Evolutionary conservation across 2,113 vertebrate genomes (phyloP).

Genomic region (Anhinga anhinga): DNA sequence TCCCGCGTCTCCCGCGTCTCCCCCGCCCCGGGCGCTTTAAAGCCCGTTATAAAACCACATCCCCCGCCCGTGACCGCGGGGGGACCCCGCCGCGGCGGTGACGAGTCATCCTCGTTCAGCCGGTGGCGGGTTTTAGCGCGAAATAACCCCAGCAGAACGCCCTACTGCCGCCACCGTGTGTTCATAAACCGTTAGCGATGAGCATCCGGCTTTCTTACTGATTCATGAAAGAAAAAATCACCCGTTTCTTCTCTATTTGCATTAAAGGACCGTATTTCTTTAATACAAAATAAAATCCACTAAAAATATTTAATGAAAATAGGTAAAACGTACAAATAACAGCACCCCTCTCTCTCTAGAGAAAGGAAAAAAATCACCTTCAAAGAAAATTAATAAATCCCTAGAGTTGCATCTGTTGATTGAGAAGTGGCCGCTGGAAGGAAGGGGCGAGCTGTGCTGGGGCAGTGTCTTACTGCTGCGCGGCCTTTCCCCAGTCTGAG

Average conservation of each 20-base stretch:
- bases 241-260: not conserved
- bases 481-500: fast-evolving
- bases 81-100: not conserved
- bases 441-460: fast-evolving
- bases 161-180: fast-evolving
- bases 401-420: not conserved
- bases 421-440: fast-evolving
- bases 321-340: not conserved
- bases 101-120: not conserved
- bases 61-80: too few relatives aligned
- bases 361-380: not conserved
- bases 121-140: fast-evolving
- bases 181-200: fast-evolving
- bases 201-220: too few relatives aligned
- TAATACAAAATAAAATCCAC: not conserved
- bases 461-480: fast-evolving
- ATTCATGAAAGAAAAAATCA: not conserved
- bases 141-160: fast-evolving
- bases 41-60: too few relatives aligned
- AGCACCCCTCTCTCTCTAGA: not conserved
- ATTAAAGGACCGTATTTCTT: not conserved
- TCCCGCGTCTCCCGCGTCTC: too few relatives aligned
- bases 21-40: fast-evolving
- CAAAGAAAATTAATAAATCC: not conserved
- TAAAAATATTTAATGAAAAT: not conserved